phyloP scores from a whole-genome alignment of 2,888 invertebrate species.

The Perizoma affinitatum region DNA sequence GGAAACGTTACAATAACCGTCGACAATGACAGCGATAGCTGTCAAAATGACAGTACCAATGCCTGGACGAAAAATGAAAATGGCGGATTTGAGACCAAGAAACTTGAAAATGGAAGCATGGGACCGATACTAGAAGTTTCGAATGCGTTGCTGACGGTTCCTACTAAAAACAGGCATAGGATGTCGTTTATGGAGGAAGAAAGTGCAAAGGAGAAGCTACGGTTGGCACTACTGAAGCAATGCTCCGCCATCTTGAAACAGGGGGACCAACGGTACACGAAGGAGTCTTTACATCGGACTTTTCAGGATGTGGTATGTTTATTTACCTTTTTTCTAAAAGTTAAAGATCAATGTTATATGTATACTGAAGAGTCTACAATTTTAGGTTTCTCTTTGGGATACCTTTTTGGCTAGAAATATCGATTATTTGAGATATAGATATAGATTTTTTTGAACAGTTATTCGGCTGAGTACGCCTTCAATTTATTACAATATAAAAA shows the following conservation, averaged over 20 bases:
- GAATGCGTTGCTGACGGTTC: conserved; percentile 32
- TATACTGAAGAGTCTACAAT: too few relatives aligned
- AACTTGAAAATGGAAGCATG: conserved; percentile 19
- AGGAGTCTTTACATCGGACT: conserved; percentile 86
- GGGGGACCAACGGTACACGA: conserved; percentile 85
- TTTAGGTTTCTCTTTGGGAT: too few relatives aligned
- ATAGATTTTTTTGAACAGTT: too few relatives aligned
- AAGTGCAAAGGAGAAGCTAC: conserved; percentile 85
- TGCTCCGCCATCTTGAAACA: conserved; percentile 86
- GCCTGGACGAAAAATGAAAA: conserved; percentile 21
- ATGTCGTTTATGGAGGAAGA: conserved; percentile 90
- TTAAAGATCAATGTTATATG: too few relatives aligned
- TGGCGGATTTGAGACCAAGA: conserved; percentile 9
- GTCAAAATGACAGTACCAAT: conserved; percentile 30
- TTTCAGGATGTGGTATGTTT: conserved; percentile 88
- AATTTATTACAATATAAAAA: too few relatives aligned
- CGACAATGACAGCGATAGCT: conserved; percentile 29
- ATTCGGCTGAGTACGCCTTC: too few relatives aligned
- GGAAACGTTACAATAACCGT: conserved; percentile 35
- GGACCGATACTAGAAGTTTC: conserved; percentile 26
- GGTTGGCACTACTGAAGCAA: conserved; percentile 85
- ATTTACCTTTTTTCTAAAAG: background rate
- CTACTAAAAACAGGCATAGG: conserved; percentile 56
- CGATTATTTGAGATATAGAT: too few relatives aligned
- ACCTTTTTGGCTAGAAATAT: too few relatives aligned